These are phyloP conservation scores for Tinamus major DNA, from an alignment of 2,797 vertebrate species.

Conservation along the genomic window DNA sequence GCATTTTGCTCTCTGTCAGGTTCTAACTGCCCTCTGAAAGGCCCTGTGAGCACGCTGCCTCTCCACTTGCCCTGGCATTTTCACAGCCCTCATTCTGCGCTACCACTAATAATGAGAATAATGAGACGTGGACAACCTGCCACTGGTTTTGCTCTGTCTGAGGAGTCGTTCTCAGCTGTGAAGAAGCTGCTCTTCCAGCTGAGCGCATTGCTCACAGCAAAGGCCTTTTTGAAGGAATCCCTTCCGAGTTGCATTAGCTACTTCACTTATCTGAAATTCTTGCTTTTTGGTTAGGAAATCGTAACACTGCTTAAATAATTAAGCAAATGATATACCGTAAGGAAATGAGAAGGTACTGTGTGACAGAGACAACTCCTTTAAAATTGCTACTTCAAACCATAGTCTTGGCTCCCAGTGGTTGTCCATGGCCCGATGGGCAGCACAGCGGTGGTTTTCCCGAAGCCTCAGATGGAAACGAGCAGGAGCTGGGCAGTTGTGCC, in stretches of 20 bases:
- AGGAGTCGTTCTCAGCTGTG: background rate
- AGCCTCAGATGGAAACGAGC: background rate
- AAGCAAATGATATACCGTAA: background rate
- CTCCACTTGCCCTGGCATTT: background rate
- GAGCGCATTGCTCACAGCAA: background rate
- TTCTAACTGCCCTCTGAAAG: background rate
- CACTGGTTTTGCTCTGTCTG: background rate
- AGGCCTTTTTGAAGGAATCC: background rate
- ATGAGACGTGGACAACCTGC: background rate
- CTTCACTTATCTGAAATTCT: conserved; percentile 5
- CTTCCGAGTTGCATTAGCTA: background rate
- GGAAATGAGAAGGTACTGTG: background rate
- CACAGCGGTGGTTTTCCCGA: background rate
- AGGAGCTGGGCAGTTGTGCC: background rate
- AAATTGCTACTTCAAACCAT: background rate
- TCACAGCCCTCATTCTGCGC: background rate
- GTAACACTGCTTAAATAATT: background rate
- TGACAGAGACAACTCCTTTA: background rate
- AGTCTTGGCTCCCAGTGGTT: background rate
- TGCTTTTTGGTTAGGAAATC: conserved; percentile 3
- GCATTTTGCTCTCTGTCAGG: background rate
- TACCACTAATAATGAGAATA: background rate
- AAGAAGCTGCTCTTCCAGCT: background rate
- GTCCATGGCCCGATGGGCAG: background rate
- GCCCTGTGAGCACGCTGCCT: background rate